Evolutionary conservation across 2,113 vertebrate species (phyloP).

Genomic region (Hippocampus abdominalis): DNA sequence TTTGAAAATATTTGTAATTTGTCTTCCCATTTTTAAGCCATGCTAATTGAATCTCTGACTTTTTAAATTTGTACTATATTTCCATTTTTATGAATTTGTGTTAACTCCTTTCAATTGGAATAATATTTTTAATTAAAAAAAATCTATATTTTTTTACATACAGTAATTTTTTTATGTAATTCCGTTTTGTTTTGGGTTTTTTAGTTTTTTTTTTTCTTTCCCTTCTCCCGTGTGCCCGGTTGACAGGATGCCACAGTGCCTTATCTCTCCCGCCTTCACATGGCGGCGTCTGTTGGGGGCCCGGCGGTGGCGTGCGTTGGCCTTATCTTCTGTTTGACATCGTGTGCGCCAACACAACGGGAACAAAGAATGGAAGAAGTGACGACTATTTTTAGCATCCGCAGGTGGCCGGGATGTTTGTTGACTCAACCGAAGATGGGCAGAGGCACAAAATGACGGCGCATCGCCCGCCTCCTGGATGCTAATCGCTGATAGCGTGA

Average conservation of each 20-base stretch:
- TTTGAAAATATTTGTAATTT: no score
- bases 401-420: background rate
- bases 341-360: background rate
- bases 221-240: slow-evolving; percentile 8
- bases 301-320: background rate
- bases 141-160: no score
- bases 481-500: no score
- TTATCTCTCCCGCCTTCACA: slow-evolving; percentile 45
- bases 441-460: background rate
- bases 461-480: no score
- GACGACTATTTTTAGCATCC: background rate
- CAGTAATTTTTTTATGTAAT: no score
- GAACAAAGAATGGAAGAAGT: background rate
- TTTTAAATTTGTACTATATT: no score
- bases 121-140: no score
- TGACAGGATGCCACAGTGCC: slow-evolving; percentile 26
- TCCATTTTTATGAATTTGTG: no score
- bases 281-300: slow-evolving; percentile 26
- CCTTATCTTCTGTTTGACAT: slow-evolving; percentile 2
- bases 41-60: no score
- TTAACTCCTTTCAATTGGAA: no score
- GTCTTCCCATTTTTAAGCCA: no score
- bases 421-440: background rate
- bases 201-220: background rate
- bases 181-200: no score